phyloP scores from a whole-genome alignment of 2,888 invertebrate species.

The Petrolisthes manimaculis region DNA sequence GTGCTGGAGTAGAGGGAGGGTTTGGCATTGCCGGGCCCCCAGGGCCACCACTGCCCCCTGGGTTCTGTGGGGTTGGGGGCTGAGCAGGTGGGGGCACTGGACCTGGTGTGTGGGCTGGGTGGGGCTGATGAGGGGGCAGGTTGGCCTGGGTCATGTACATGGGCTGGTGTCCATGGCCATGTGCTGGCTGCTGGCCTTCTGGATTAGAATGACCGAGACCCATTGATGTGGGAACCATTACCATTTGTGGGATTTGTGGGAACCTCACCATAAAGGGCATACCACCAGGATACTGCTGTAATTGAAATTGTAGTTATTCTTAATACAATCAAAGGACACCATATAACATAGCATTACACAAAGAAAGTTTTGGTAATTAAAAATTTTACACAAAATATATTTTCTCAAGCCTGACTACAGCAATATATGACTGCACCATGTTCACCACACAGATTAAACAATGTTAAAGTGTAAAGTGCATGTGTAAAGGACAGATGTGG shows the following conservation, averaged over 20 bases:
- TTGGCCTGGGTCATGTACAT: conserved; percentile 55
- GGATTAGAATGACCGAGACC: conserved; percentile 52
- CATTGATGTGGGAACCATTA: conserved; percentile 67
- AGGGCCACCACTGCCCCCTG: conserved; percentile 51
- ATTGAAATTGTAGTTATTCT: conserved; percentile 4
- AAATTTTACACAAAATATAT: no score
- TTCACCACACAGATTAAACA: no score
- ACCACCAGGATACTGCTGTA: conserved; percentile 52
- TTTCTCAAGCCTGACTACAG: neutral
- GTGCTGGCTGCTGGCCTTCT: conserved; percentile 54
- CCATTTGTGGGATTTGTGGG: conserved; percentile 66
- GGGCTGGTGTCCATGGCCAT: conserved; percentile 53
- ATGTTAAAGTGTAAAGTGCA: neutral
- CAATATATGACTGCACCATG: no score
- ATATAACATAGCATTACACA: neutral
- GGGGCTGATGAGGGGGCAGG: conserved; percentile 60
- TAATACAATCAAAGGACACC: neutral
- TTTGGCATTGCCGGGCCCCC: conserved; percentile 53
- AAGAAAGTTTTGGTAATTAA: no score
- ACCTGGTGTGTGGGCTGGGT: conserved; percentile 56
- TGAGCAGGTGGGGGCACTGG: conserved; percentile 58
- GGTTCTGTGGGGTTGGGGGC: conserved; percentile 62
- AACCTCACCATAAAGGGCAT: conserved; percentile 47
- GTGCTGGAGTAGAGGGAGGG: conserved; percentile 59
- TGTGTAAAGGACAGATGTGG: neutral